A percentile compares a stretch with the other conserved stretches of the same genome.
These are phyloP conservation scores for Prunella himalayana DNA, from an alignment of 2,113 vertebrate species.

Conservation along the genomic window DNA sequence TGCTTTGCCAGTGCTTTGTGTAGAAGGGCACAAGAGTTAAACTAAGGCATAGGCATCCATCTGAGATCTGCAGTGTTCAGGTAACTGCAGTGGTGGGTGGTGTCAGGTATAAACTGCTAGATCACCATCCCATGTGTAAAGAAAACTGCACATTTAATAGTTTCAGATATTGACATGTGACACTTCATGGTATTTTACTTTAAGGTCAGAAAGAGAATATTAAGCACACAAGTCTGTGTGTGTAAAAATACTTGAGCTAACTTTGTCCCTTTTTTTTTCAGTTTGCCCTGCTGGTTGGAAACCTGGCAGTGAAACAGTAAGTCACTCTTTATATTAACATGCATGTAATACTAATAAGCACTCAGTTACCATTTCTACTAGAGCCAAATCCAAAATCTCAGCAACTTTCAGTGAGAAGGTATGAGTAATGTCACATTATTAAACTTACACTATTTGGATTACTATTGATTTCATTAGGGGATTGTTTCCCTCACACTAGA, in stretches of 20 bases:
- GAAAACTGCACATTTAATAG: not conserved
- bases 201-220: not conserved
- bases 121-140: not conserved
- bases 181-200: not conserved
- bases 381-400: not conserved
- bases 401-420: not conserved
- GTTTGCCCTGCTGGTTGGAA: conserved; percentile 98
- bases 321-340: conserved; percentile 46
- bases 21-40: not conserved
- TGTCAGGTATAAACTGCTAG: not conserved
- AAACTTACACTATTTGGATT: not conserved
- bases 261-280: conserved; percentile 40
- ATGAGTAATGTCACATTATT: not conserved
- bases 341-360: not conserved
- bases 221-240: not conserved
- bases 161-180: not conserved
- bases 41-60: not conserved
- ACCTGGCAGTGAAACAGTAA: conserved; percentile 96
- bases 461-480: not conserved
- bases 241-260: not conserved
- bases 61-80: not conserved
- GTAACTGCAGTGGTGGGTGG: not conserved
- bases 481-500: not conserved
- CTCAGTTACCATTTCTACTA: not conserved
- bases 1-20: not conserved